A percentile compares a stretch with the other conserved stretches of the same genome.
phyloP scores from a whole-genome alignment of 2,113 vertebrate genomes.

The Hemicordylus capensis region DNA sequence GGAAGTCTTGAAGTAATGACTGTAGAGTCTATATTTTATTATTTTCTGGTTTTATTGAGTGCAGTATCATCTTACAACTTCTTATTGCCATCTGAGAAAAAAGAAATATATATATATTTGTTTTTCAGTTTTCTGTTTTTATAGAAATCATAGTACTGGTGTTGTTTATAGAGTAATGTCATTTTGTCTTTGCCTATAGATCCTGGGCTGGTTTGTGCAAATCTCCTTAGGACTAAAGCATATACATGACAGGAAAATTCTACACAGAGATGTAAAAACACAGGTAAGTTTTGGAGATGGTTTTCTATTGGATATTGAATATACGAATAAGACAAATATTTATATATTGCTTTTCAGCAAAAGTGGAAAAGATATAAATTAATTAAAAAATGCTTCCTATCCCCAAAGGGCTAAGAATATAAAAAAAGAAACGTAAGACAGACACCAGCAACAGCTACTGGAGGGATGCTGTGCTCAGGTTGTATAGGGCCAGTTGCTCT shows the following conservation, averaged over 20 bases:
- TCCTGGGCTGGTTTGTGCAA: conserved; percentile 92
- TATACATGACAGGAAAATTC: conserved; percentile 92
- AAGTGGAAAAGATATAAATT: too few relatives aligned
- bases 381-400: too few relatives aligned
- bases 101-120: background rate
- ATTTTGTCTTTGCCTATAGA: conserved; percentile 71
- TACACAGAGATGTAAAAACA: conserved; percentile 93
- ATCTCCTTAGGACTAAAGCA: conserved; percentile 93
- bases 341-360: too few relatives aligned
- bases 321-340: too few relatives aligned
- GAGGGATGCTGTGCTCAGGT: too few relatives aligned
- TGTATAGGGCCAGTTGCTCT: too few relatives aligned
- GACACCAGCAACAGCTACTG: too few relatives aligned
- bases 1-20: background rate
- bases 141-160: background rate
- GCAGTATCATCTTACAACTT: background rate
- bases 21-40: background rate
- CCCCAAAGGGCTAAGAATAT: too few relatives aligned
- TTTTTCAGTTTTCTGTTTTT: background rate
- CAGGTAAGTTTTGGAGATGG: conserved; percentile 78
- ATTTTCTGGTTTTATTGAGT: conserved; percentile 5
- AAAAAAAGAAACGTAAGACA: too few relatives aligned
- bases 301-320: background rate
- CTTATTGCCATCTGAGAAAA: background rate
- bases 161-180: background rate